These are phyloP conservation scores for Eulithis testata DNA, from an alignment of 2,888 invertebrate genomes.

Conservation along the genomic window DNA sequence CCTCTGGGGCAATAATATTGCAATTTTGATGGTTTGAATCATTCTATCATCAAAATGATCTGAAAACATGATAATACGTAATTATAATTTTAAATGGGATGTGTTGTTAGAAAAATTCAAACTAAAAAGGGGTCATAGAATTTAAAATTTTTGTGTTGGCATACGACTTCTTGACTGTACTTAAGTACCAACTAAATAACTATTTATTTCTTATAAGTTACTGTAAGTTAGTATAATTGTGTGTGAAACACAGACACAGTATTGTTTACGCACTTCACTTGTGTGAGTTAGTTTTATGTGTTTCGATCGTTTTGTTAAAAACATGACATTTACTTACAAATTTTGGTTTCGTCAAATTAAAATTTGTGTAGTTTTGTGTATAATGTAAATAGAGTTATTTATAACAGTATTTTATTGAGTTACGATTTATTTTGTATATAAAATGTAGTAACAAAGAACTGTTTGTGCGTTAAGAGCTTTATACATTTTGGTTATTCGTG, in stretches of 20 bases:
- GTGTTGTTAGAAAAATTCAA: conserved; percentile 1
- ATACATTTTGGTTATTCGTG: conserved; percentile 44
- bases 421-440: conserved; percentile 55
- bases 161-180: conserved; percentile 33
- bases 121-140: not conserved
- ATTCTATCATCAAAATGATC: conserved; percentile 8
- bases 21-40: not conserved
- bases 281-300: conserved; percentile 17
- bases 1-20: too few species aligned
- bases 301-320: conserved; percentile 18
- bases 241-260: conserved; percentile 24
- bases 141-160: not conserved
- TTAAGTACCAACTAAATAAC: conserved; percentile 28
- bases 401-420: conserved; percentile 70
- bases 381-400: conserved; percentile 74
- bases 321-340: conserved; percentile 47
- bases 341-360: conserved; percentile 50
- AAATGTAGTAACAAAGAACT: conserved; percentile 53
- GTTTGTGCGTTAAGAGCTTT: conserved; percentile 48
- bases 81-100: conserved; percentile 2
- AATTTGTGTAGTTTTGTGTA: conserved; percentile 53
- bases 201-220: conserved; percentile 39
- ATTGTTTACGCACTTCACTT: conserved; percentile 15
- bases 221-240: conserved; percentile 17
- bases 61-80: conserved; percentile 17